Base-by-base conservation (phyloP, 2,888 invertebrate species). In the Coleophora deauratella region DNA sequence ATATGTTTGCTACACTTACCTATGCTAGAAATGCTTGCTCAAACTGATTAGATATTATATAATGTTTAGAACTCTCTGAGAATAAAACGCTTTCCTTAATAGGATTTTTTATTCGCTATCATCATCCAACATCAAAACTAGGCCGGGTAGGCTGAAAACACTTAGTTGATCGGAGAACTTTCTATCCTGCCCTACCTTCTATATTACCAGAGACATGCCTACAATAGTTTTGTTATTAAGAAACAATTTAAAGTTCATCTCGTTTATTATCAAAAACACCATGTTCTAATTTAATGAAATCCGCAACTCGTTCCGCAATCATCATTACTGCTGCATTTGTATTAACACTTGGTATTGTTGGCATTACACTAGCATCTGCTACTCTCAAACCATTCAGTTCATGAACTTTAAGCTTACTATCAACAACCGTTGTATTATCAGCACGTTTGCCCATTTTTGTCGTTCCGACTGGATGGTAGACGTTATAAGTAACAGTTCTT, bases 391-490 rank as follows among this genome's bases (percentile, higher is more conserved):
- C 58, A 28, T 65, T 56, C 1, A 81, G 48, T 37, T 76, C 76
- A 21, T 56, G 50, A 0, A 84, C 76, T 45, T 55, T 67, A 1
- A 84, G 51, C 47, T 61, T 65, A 40, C 50, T 66, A 45, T 77
- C 68, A 7, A 84, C 74, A 40, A 84, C 84, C 34, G 77, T 52
- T 0, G 61, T 57, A 6, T 58, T 49, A 44, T 81, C 79, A 27
- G 45, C 53, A 10, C 33, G 15, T 43, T 53, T 62, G 0, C 84
- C 84, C 84, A 84, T 84, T 49, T 77, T 81, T 12, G 71, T 76
- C 8, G 84, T 82, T 6, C 84, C 84, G 1, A 75, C 78, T 10
- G 79, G 84, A 57, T 84, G 84, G 41, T 81, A 82, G 2, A 82
- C 80, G 40, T 82, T 74, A 36, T 64, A 81, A 0, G 82, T 82